Evolutionary conservation across 2,888 invertebrate genomes (phyloP).

Genomic region (Lasioglossum pauxillum): DNA sequence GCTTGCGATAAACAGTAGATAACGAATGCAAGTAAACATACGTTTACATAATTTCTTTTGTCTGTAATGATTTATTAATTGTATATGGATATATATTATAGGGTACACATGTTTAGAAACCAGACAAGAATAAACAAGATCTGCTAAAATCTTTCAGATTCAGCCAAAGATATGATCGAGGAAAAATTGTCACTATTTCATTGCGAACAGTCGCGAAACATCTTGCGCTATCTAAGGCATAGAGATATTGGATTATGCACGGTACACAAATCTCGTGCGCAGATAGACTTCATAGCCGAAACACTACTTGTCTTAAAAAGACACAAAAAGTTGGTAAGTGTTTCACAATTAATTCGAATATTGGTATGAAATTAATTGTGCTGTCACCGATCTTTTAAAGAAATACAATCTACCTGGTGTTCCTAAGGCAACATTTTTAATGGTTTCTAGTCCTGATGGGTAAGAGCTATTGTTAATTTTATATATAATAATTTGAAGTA

Average conservation of each 20-base stretch:
- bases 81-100: neutral
- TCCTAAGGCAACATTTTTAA: slow-evolving; percentile 92
- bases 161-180: neutral
- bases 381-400: slow-evolving; percentile 83
- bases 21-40: neutral
- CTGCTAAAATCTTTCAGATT: too few species aligned
- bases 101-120: neutral
- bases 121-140: too few species aligned
- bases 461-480: slow-evolving; percentile 82
- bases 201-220: slow-evolving; percentile 71
- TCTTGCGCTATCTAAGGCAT: slow-evolving; percentile 78
- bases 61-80: neutral
- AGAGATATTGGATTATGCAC: slow-evolving; percentile 78
- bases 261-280: slow-evolving; percentile 83
- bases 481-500: neutral
- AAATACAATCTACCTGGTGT: slow-evolving; percentile 90
- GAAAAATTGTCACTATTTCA: slow-evolving; percentile 62
- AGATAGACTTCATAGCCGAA: slow-evolving; percentile 88
- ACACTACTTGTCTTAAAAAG: slow-evolving; percentile 87
- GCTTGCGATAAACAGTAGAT: neutral
- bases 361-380: neutral
- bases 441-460: slow-evolving; percentile 96
- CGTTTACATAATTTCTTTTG: neutral
- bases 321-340: slow-evolving; percentile 87
- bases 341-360: neutral